phyloP scores from a whole-genome alignment of 2,113 vertebrate genomes.

The Zootoca vivipara region DNA sequence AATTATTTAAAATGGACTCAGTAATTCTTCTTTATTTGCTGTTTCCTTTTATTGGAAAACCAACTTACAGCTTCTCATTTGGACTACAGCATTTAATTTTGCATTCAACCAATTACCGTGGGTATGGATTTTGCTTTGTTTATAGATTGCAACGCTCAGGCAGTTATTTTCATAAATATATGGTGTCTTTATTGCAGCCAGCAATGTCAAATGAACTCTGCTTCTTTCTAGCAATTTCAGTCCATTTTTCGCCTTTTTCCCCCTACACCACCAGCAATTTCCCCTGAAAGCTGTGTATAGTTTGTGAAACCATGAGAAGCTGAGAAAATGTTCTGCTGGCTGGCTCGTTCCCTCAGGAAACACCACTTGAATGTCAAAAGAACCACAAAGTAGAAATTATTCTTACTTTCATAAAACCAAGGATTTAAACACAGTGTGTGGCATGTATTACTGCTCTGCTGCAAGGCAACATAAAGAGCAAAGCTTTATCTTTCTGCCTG shows the following conservation, averaged over 20 bases:
- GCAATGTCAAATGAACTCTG: slow-evolving; percentile 26
- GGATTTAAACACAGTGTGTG: slow-evolving; percentile 53
- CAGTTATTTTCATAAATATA: slow-evolving; percentile 36
- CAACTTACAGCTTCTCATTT: background rate
- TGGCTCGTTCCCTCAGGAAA: slow-evolving; percentile 46
- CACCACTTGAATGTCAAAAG: slow-evolving; percentile 56
- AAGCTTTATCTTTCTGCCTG: slow-evolving; percentile 65
- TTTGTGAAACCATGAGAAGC: slow-evolving; percentile 55
- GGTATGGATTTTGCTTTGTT: slow-evolving; percentile 33
- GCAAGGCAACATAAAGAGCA: slow-evolving; percentile 58
- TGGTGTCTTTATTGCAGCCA: slow-evolving; percentile 19
- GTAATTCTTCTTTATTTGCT: slow-evolving; percentile 43
- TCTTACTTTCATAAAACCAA: slow-evolving; percentile 61
- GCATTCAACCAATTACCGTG: background rate
- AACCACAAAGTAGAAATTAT: slow-evolving; percentile 48
- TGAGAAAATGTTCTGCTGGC: slow-evolving; percentile 36
- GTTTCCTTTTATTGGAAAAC: slow-evolving; percentile 43
- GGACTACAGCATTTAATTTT: slow-evolving; percentile 40
- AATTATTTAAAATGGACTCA: slow-evolving; percentile 47
- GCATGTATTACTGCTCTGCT: slow-evolving; percentile 52
- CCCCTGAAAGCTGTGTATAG: slow-evolving; percentile 37
- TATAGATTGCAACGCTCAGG: background rate
- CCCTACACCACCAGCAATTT: slow-evolving; percentile 10
- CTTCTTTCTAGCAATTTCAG: slow-evolving; percentile 32
- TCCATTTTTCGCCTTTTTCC: slow-evolving; percentile 36